Evolutionary conservation across 2,888 invertebrate species (phyloP).

Genomic region (Stegophylla sp.): DNA sequence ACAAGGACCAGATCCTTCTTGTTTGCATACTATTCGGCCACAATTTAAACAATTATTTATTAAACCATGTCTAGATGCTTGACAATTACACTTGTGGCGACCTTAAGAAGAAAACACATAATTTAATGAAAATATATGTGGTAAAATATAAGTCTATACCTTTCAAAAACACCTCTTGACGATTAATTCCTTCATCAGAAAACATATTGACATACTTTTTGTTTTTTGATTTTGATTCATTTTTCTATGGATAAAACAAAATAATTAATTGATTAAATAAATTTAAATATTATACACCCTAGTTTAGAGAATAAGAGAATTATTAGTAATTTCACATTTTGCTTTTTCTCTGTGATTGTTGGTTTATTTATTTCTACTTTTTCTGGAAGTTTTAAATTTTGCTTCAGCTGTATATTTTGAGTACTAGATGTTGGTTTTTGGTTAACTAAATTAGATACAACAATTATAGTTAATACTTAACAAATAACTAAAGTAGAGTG

Average conservation of each 20-base stretch:
- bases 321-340: slow-evolving; percentile 19
- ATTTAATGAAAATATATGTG: neutral
- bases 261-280: too few species aligned
- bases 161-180: slow-evolving; percentile 67
- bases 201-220: slow-evolving; percentile 80
- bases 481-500: neutral
- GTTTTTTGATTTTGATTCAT: slow-evolving; percentile 67
- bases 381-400: neutral
- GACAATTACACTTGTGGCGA: slow-evolving; percentile 87
- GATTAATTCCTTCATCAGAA: slow-evolving; percentile 73
- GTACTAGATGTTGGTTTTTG: slow-evolving; percentile 12
- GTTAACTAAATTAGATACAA: neutral
- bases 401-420: neutral
- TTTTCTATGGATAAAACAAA: slow-evolving; percentile 61
- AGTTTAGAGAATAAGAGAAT: neutral
- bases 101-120: slow-evolving; percentile 67
- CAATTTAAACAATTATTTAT: slow-evolving; percentile 93
- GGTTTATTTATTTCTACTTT: neutral
- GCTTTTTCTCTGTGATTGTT: neutral
- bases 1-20: slow-evolving; percentile 97
- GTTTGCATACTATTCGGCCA: slow-evolving; percentile 91
- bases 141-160: slow-evolving; percentile 63
- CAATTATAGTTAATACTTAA: neutral
- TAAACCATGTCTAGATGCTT: slow-evolving; percentile 86
- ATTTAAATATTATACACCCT: too few species aligned